phyloP scores from a whole-genome alignment of 2,797 vertebrate species.

The Knipowitschia caucasica region DNA sequence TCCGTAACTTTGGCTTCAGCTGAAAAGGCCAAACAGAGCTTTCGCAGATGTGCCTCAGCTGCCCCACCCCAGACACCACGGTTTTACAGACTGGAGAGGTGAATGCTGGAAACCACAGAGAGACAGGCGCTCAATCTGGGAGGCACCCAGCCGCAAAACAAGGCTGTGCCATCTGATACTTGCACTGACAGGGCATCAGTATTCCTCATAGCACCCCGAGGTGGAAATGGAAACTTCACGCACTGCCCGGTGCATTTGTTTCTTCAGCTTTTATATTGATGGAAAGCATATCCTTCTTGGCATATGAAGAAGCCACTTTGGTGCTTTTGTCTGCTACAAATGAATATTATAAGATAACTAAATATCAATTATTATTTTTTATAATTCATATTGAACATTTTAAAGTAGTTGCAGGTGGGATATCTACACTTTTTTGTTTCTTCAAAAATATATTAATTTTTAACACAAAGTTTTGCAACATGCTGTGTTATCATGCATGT shows the following conservation, averaged over 20 bases:
- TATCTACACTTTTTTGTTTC: too few species aligned
- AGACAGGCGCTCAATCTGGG: conserved; percentile 53
- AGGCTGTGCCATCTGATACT: conserved; percentile 45
- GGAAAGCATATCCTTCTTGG: neutral
- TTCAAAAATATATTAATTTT: too few species aligned
- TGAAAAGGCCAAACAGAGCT: conserved; percentile 70
- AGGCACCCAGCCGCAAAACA: conserved; percentile 44
- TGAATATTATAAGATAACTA: too few species aligned
- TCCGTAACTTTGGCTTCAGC: conserved; percentile 23
- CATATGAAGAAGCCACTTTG: too few species aligned
- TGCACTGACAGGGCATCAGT: conserved; percentile 29
- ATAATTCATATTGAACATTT: too few species aligned
- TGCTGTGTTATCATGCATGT: too few species aligned
- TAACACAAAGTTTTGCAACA: too few species aligned
- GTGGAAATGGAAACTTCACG: conserved; percentile 11
- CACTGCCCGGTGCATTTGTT: neutral
- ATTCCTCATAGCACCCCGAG: conserved; percentile 31
- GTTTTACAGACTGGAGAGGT: conserved; percentile 40
- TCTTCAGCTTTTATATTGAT: neutral
- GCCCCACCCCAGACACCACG: conserved; percentile 23
- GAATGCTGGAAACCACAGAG: conserved; percentile 28
- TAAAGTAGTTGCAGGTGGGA: too few species aligned
- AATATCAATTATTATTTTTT: too few species aligned
- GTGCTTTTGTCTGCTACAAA: too few species aligned
- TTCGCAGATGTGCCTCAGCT: conserved; percentile 32